Conservation (phyloP, 2,888 invertebrate genomes). For the Myathropa florea region DNA sequence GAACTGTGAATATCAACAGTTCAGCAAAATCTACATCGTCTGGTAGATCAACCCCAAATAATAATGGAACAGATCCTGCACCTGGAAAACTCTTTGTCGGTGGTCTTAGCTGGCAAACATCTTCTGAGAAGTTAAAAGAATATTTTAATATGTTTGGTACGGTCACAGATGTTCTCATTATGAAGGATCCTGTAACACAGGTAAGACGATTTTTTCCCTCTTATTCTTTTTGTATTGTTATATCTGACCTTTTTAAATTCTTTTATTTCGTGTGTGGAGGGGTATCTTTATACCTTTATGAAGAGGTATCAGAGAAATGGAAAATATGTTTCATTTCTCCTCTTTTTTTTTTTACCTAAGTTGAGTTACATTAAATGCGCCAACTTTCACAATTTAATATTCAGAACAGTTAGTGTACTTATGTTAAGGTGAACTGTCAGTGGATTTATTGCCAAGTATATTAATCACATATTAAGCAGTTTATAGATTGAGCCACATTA, state of each 20-base stretch:
- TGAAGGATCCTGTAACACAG: constrained; percentile 97
- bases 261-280: neutral
- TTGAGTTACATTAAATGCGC: neutral
- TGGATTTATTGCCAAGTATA: no score
- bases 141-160: constrained; percentile 96
- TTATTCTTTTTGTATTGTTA: constrained; percentile 1
- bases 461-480: no score
- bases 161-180: constrained; percentile 94
- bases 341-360: neutral
- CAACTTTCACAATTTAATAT: neutral
- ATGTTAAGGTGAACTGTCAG: neutral
- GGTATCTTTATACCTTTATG: neutral
- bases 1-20: constrained; percentile 16
- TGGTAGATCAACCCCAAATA: constrained; percentile 88
- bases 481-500: neutral
- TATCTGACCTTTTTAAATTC: constrained; percentile 36
- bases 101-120: constrained; percentile 96
- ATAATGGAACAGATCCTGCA: constrained; percentile 85
- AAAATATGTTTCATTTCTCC: neutral
- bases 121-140: constrained; percentile 94
- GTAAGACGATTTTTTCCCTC: constrained; percentile 81
- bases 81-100: constrained; percentile 95
- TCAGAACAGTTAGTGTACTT: neutral
- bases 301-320: neutral
- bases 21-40: constrained; percentile 84